These are phyloP conservation scores for Pecten maximus DNA, from an alignment of 2,888 invertebrate genomes.

Conservation along the genomic window DNA sequence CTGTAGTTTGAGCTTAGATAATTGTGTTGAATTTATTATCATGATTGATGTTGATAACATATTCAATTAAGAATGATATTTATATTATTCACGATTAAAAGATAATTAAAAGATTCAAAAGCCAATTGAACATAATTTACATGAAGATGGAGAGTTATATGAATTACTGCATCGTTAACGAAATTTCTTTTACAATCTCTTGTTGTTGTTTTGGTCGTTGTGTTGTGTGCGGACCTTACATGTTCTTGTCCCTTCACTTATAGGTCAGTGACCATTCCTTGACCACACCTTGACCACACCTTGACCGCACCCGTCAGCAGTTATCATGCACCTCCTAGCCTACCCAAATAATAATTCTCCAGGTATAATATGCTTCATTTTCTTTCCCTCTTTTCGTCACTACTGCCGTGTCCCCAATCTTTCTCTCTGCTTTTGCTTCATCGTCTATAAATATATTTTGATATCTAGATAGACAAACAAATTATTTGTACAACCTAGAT, in stretches of 20 bases:
- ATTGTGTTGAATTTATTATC: neutral
- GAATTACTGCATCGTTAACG: no score
- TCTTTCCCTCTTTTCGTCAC: neutral
- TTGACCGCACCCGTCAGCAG: neutral
- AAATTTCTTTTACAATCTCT: no score
- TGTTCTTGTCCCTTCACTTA: neutral
- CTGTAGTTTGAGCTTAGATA: no score
- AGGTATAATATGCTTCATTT: neutral
- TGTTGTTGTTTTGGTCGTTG: conserved; percentile 27
- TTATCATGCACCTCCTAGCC: conserved; percentile 17
- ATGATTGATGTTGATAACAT: neutral
- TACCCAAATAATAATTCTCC: neutral
- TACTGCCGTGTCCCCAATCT: neutral
- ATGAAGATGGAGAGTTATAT: no score
- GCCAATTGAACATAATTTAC: no score
- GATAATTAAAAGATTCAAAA: neutral
- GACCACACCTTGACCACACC: conserved; percentile 22
- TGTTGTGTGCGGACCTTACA: neutral
- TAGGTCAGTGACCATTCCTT: conserved; percentile 10
- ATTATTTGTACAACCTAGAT: neutral
- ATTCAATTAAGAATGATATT: no score
- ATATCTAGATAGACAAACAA: neutral
- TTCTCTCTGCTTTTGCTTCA: neutral
- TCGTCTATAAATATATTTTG: no score
- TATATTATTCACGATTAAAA: neutral